A percentile compares a stretch with the other conserved stretches of the same genome.
Conservation (phyloP, 2,113 vertebrate species). For the Alethe diademata region DNA sequence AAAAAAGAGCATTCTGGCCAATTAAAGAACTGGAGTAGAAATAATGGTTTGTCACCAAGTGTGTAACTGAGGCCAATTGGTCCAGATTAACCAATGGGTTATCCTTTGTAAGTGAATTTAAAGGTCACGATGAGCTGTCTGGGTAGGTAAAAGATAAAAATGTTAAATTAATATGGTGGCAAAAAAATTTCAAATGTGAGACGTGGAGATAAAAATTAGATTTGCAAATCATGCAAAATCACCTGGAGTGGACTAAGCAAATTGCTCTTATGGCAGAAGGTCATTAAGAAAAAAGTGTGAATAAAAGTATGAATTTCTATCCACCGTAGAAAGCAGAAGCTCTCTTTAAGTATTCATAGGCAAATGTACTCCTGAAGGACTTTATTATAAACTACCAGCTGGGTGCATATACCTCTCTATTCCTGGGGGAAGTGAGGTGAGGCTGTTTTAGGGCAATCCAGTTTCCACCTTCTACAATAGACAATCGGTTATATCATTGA, state of each 20-base stretch:
- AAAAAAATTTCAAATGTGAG: slow-evolving; percentile 68
- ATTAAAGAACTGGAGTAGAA: slow-evolving; percentile 78
- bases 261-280: slow-evolving; percentile 62
- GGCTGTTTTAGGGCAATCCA: background rate
- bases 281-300: slow-evolving; percentile 56
- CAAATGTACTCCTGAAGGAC: slow-evolving; percentile 42
- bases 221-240: slow-evolving; percentile 72
- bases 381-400: slow-evolving; percentile 23
- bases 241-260: slow-evolving; percentile 68
- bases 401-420: background rate
- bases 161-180: slow-evolving; percentile 72
- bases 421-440: background rate
- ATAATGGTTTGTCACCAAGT: slow-evolving; percentile 80
- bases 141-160: slow-evolving; percentile 71
- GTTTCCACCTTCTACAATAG: background rate
- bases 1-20: slow-evolving; percentile 79
- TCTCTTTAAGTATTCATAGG: background rate
- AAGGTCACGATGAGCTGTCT: slow-evolving; percentile 72
- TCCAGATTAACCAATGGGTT: slow-evolving; percentile 79
- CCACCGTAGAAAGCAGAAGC: background rate
- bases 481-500: background rate
- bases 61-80: slow-evolving; percentile 79
- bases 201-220: slow-evolving; percentile 68
- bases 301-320: slow-evolving; percentile 59
- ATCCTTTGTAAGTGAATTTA: slow-evolving; percentile 79